Evolutionary conservation across 2,888 invertebrate species (phyloP).

Genomic region (Platypus cylindrus): DNA sequence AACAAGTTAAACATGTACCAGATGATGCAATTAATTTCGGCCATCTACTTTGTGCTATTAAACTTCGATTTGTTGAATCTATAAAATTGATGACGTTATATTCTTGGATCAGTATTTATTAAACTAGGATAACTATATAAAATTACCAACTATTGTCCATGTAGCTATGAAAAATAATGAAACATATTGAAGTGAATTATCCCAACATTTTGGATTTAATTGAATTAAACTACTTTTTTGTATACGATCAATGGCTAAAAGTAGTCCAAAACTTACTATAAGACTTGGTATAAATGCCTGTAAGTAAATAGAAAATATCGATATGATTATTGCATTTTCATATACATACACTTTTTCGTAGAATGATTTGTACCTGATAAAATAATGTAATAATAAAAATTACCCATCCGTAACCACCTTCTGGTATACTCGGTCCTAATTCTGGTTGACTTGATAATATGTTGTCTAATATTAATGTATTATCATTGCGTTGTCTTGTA

Average conservation of each 20-base stretch:
- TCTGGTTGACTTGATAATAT: slow-evolving; percentile 51
- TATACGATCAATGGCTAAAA: slow-evolving; percentile 40
- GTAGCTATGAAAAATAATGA: slow-evolving; percentile 48
- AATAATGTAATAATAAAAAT: slow-evolving; percentile 45
- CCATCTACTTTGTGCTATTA: slow-evolving; percentile 45
- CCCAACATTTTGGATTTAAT: slow-evolving; percentile 41
- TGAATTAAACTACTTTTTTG: slow-evolving; percentile 36
- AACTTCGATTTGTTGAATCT: slow-evolving; percentile 47
- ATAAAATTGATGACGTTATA: slow-evolving; percentile 22
- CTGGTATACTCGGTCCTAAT: slow-evolving; percentile 51
- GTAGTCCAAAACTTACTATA: slow-evolving; percentile 42
- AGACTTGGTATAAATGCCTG: slow-evolving; percentile 46
- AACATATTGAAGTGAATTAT: slow-evolving; percentile 44
- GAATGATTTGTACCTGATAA: slow-evolving; percentile 38
- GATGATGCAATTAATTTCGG: slow-evolving; percentile 44
- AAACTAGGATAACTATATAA: no score
- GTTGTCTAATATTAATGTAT: slow-evolving; percentile 37
- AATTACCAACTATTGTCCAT: slow-evolving; percentile 39
- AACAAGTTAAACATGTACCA: slow-evolving; percentile 45
- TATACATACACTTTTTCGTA: neutral
- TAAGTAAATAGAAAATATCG: slow-evolving; percentile 28
- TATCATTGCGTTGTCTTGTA: no score
- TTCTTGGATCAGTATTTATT: neutral
- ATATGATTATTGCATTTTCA: neutral
- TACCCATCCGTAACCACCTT: slow-evolving; percentile 56